Conservation (phyloP, 2,797 vertebrate species). For the Kryptolebias ocellatus region DNA sequence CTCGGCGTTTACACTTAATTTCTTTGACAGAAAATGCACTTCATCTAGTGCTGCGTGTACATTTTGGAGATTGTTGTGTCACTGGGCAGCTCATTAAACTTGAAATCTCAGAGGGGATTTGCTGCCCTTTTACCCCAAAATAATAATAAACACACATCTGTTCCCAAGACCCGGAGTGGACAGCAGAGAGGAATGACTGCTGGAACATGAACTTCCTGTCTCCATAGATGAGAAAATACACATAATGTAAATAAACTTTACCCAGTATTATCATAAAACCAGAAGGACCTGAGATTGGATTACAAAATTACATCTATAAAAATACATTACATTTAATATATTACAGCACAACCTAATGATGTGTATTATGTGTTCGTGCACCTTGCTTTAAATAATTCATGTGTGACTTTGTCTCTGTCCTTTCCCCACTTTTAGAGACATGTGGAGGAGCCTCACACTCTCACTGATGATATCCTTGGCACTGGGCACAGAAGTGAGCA, state of each 20-base stretch:
- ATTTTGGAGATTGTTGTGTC: conserved; percentile 2
- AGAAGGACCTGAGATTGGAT: not conserved
- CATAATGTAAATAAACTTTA: conserved; percentile 33
- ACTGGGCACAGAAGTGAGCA: conserved; percentile 60
- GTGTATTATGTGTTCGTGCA: not conserved
- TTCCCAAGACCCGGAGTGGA: conserved; percentile 52
- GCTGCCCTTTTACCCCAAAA: conserved; percentile 33
- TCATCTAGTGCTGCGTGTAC: not conserved
- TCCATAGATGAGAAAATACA: conserved; percentile 53
- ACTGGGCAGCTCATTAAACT: conserved; percentile 21
- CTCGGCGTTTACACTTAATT: no score
- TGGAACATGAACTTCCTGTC: conserved; percentile 66
- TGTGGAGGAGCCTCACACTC: conserved; percentile 63
- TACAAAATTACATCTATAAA: not conserved
- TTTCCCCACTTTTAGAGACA: conserved; percentile 54
- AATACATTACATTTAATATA: not conserved
- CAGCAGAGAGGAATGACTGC: conserved; percentile 43
- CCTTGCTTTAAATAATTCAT: not conserved
- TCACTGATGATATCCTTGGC: conserved; percentile 50
- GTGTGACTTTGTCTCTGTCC: not conserved
- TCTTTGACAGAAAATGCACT: no score
- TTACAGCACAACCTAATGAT: not conserved
- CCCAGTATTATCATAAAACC: not conserved
- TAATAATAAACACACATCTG: conserved; percentile 55
- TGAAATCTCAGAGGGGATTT: conserved; percentile 42